These are phyloP conservation scores for Cyanoramphus novaezelandiae DNA, from an alignment of 2,113 vertebrate species.

Conservation along the genomic window DNA sequence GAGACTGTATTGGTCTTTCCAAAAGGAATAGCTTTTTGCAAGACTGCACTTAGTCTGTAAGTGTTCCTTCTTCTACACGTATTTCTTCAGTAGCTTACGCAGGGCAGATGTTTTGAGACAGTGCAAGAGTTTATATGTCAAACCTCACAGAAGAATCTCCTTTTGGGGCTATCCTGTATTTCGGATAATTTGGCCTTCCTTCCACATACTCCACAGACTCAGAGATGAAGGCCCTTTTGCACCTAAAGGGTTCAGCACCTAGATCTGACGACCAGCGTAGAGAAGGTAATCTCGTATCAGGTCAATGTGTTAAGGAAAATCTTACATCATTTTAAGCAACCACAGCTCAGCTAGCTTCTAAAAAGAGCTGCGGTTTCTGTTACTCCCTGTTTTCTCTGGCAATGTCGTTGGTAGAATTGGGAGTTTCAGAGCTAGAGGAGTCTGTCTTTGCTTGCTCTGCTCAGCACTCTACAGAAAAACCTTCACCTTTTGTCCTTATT, in stretches of 20 bases:
- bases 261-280: neutral
- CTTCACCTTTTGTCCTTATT: constrained; percentile 47
- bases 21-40: neutral
- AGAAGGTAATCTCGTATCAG: neutral
- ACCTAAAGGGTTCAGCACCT: neutral
- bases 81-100: neutral
- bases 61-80: neutral
- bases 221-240: neutral
- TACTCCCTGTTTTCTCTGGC: neutral
- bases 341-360: neutral
- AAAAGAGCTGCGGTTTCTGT: neutral
- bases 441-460: neutral
- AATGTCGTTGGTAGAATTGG: neutral
- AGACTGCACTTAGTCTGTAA: neutral
- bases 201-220: neutral
- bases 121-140: neutral
- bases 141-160: neutral
- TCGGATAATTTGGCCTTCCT: neutral
- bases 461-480: neutral
- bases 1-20: neutral
- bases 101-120: neutral
- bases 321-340: neutral
- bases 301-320: neutral
- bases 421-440: neutral
- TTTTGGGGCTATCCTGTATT: neutral